Conservation (phyloP, 2,797 vertebrate genomes). For the Brachymystax lenok region DNA sequence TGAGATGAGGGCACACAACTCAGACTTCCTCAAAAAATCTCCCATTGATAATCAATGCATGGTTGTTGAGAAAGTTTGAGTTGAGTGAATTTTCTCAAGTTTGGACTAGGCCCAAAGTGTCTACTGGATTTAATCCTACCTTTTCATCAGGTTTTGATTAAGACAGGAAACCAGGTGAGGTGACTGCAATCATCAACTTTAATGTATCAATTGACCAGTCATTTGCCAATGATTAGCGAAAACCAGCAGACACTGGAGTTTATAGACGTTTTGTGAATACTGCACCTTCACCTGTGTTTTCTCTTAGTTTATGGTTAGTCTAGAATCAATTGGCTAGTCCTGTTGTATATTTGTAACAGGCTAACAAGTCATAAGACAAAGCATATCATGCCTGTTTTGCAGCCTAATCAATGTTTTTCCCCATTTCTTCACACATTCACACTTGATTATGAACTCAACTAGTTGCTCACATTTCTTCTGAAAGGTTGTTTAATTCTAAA, state of each 20-base stretch:
- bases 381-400: neutral
- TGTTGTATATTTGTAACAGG: neutral
- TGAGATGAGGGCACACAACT: neutral
- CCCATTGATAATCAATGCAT: neutral
- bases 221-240: neutral
- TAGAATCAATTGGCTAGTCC: neutral
- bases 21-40: neutral
- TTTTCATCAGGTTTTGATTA: neutral
- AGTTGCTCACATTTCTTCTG: neutral
- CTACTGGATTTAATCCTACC: neutral
- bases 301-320: neutral
- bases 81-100: neutral
- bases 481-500: conserved; percentile 1
- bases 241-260: neutral
- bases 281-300: neutral
- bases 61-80: neutral
- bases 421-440: neutral
- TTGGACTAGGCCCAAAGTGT: neutral
- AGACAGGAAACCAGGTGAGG: neutral
- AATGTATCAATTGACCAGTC: neutral
- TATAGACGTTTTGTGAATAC: neutral
- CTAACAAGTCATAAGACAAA: neutral
- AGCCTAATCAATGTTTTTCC: neutral
- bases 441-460: neutral
- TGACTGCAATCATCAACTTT: neutral